Percentiles rank a stretch among this genome's conserved stretches.
phyloP scores from a whole-genome alignment of 2,113 vertebrate genomes.

The Clinocottus analis region DNA sequence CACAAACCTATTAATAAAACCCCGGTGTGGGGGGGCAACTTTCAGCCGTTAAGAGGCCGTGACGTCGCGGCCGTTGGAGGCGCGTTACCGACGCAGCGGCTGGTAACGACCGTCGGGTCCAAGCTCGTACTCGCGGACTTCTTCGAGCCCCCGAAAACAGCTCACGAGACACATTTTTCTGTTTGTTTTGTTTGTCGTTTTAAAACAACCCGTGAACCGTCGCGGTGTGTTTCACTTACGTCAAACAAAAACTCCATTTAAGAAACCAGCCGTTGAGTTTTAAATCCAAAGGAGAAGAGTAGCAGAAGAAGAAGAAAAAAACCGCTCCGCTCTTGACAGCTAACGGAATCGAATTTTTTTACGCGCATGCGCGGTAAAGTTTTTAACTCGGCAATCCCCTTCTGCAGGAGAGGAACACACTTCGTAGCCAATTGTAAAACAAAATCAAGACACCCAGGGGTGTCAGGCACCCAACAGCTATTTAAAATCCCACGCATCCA shows the following conservation, averaged over 20 bases:
- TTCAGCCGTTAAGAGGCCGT: too few species aligned
- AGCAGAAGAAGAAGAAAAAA: not conserved
- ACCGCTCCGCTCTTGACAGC: slow-evolving; percentile 72
- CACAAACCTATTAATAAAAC: not conserved
- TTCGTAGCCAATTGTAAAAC: slow-evolving; percentile 1
- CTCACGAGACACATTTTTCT: not conserved
- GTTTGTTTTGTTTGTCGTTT: too few species aligned
- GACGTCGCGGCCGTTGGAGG: slow-evolving; percentile 5
- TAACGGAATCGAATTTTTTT: slow-evolving; percentile 49
- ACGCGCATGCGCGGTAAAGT: slow-evolving; percentile 70
- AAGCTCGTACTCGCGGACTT: slow-evolving; percentile 13
- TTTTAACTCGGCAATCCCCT: slow-evolving; percentile 11
- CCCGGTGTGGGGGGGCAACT: too few species aligned
- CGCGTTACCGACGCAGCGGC: not conserved
- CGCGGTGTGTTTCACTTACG: not conserved
- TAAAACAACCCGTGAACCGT: not conserved
- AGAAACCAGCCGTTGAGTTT: not conserved
- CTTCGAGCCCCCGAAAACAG: slow-evolving; percentile 1
- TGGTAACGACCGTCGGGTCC: not conserved
- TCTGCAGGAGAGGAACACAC: slow-evolving; percentile 20
- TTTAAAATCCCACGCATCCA: too few species aligned
- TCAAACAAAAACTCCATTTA: not conserved
- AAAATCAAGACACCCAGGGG: not conserved
- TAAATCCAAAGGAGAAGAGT: slow-evolving; percentile 31
- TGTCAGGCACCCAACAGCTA: too few species aligned